Evolutionary conservation across 1,140 invertebrate genomes (phyloP), one percentile per base, ranked within the genome.

Genomic region (Periplaneta americana): DNA sequence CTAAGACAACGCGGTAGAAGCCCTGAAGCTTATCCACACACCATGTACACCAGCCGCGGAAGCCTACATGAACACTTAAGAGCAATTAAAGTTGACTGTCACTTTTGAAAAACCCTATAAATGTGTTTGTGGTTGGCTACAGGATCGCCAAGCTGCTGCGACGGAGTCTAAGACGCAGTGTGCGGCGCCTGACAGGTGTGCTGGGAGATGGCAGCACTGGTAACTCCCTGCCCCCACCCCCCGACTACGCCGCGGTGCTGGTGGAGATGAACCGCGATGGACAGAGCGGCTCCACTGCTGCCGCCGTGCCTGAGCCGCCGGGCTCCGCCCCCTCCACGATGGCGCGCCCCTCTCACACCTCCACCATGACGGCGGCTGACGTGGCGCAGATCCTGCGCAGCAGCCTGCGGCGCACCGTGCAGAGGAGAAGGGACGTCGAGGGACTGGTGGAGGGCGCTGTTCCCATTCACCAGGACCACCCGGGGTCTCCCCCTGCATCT

Each of bases 101-200:
- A n/a, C n/a, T n/a, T n/a, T n/a, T n/a, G n/a, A n/a, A n/a, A n/a
- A n/a, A n/a, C n/a, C n/a, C n/a, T n/a, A n/a, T n/a, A n/a, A n/a
- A n/a, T n/a, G n/a, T n/a, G n/a, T n/a, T n/a, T n/a, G n/a, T n/a
- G n/a, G n/a, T n/a, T n/a, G n/a, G 18, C 83, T 85, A n/a, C 84
- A 91, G 94, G 77, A 91, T 96, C 81, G 94, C 94, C 6, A 96
- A 96, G 84, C 89, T 96, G 83, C 85, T 97, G 36, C 89, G 95
- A 1, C 93, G 95, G 84, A 96, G 95, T 85, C 91, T 97, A 35
- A 87, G 95, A n/a, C 88, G 95, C 39, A 96, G 95, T 85, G 93
- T 96, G 74, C 89, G 95, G 57, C 91, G 95, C 75, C 88, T 94
- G 39, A 89, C 90, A 33, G 90, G 88, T 78, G 89, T 88, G 10